Evolutionary conservation across 1,140 invertebrate species (phyloP).

Genomic region (Drosophila pachea): DNA sequence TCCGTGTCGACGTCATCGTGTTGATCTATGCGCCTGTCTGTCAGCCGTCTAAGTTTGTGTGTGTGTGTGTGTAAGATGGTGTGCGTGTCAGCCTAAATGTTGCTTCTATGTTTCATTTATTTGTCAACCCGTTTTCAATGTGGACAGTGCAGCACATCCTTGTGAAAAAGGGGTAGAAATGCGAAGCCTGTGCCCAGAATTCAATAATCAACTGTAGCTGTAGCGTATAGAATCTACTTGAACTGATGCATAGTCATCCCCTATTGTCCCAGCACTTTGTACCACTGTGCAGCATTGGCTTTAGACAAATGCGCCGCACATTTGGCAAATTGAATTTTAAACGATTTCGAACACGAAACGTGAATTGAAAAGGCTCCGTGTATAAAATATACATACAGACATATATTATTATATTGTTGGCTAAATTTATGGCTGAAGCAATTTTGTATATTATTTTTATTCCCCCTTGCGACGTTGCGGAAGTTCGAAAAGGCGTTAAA

Average conservation of each 20-base stretch:
- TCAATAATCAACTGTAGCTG: not conserved
- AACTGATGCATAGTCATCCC: too few species aligned
- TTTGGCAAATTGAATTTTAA: slow-evolving; percentile 57
- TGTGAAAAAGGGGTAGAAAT: too few species aligned
- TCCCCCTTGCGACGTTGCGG: slow-evolving; percentile 13
- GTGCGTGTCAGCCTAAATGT: slow-evolving; percentile 32
- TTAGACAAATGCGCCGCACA: slow-evolving; percentile 36
- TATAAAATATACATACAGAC: not conserved
- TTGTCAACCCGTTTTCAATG: slow-evolving; percentile 31
- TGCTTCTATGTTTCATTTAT: slow-evolving; percentile 48
- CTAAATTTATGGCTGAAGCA: slow-evolving; percentile 48
- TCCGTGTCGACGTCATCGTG: slow-evolving; percentile 62
- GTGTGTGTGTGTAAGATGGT: slow-evolving; percentile 1
- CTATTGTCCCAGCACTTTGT: not conserved
- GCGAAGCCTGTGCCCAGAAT: too few species aligned
- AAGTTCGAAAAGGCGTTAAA: slow-evolving; percentile 34
- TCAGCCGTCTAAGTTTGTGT: slow-evolving; percentile 21
- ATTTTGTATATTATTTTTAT: slow-evolving; percentile 42
- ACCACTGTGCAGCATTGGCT: slow-evolving; percentile 24
- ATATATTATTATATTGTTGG: slow-evolving; percentile 33
- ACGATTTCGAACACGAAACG: slow-evolving; percentile 42
- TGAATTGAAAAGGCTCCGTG: slow-evolving; percentile 23
- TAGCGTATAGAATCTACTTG: too few species aligned
- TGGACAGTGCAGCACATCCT: not conserved
- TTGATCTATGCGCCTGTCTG: slow-evolving; percentile 57